Base-by-base conservation (phyloP, 2,113 vertebrate genomes). In the Canis aureus region DNA sequence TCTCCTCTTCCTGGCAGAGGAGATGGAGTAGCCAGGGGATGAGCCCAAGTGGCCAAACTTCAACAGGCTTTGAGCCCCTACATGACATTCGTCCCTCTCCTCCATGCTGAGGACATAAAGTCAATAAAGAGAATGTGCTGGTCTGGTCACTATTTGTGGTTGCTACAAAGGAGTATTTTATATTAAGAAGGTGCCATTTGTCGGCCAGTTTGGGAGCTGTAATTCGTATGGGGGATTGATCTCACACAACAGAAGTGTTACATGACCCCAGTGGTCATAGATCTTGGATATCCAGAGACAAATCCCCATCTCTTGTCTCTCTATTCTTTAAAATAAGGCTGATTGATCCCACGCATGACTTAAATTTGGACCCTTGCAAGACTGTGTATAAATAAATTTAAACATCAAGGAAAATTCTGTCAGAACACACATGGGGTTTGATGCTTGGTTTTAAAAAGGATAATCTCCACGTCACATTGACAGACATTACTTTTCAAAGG, bases 101-200 rank as follows among this genome's bases (percentile, higher is more conserved):
- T 35, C 16, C 51, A 6, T 1, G 0, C 25, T 0, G 22, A 78
- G 59, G 53, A 49, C 5, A 5, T 3, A 1, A 13, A 1, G 51
- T 69, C 51, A 1, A 43, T 27, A 32, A 35, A 17, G 38, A 7
- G 6, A 1, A 55, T 8, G 27, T 8, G 35, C 25, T 1, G 1
- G 8, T 3, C 51, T 2, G 0, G 27, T 3, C 8, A 11, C 35
- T 12, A 3, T 29, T 2, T 17, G 20, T 2, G 5, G 4, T 2
- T 35, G 32, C 78, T 15, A 0, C 3, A 2, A 15, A 59, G 69
- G 8, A 35, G 29, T 1, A 1, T 11, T 82, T 66, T 12, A 3
- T 20, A 59, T 23, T 8, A 20, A 35, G 64, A 49, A 71, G 69
- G 71, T 79, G 57, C 2, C 62, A 16, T 25, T 62, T 11, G 29